These are phyloP conservation scores for Ciconia nigra DNA, from an alignment of 2,797 vertebrate genomes.

Conservation along the genomic window DNA sequence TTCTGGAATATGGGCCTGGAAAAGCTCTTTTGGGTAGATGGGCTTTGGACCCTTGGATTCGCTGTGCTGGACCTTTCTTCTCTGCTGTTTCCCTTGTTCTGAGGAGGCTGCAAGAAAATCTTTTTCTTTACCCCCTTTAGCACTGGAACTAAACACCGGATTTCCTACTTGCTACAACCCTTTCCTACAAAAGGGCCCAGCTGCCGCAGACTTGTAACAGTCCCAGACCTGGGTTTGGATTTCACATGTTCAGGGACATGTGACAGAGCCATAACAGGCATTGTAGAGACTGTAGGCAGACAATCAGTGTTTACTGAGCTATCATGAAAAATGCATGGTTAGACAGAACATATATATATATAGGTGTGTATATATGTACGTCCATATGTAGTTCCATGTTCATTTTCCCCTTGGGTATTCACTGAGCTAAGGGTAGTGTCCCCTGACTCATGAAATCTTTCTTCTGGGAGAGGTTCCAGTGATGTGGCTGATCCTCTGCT, in stretches of 20 bases:
- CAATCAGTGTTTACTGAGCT: not conserved
- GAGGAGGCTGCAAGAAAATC: not conserved
- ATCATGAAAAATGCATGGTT: not conserved
- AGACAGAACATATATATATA: accelerated
- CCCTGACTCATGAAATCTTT: not conserved
- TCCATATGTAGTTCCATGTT: not conserved
- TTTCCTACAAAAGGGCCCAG: not conserved
- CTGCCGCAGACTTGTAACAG: not conserved
- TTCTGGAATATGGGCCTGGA: not conserved
- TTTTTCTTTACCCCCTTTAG: not conserved
- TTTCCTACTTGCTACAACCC: not conserved
- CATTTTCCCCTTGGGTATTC: not conserved
- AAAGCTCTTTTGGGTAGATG: not conserved
- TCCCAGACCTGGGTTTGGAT: not conserved
- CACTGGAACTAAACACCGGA: not conserved
- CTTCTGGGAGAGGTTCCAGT: not conserved
- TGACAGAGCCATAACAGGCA: not conserved
- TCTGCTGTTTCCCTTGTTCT: not conserved
- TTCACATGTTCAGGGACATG: not conserved
- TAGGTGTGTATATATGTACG: accelerated
- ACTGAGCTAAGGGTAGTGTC: not conserved
- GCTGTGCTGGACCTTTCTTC: not conserved
- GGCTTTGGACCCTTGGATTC: not conserved
- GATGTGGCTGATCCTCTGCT: not conserved
- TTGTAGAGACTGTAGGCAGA: not conserved